phyloP scores from a whole-genome alignment of 2,797 vertebrate species.

The Pipistrellus kuhlii region DNA sequence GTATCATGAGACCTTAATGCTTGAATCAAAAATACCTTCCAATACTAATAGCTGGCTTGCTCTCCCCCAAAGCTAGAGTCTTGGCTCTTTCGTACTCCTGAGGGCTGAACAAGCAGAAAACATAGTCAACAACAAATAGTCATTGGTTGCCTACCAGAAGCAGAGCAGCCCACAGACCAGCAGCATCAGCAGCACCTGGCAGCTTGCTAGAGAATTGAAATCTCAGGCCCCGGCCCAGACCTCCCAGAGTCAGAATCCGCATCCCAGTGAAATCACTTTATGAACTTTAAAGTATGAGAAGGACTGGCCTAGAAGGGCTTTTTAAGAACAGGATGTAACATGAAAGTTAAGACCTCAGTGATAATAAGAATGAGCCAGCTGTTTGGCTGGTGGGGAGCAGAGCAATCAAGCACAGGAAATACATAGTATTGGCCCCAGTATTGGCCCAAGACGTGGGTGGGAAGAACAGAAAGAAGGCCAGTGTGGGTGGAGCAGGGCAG shows the following conservation, averaged over 20 bases:
- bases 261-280: too few species aligned
- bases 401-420: neutral
- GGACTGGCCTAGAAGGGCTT: neutral
- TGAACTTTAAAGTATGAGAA: neutral
- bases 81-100: neutral
- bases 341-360: neutral
- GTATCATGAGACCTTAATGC: neutral
- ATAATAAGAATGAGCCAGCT: neutral
- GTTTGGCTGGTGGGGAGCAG: neutral
- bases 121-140: neutral
- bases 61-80: neutral
- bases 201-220: neutral
- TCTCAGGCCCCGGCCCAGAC: neutral
- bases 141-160: neutral
- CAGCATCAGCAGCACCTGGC: neutral
- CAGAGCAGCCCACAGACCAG: neutral
- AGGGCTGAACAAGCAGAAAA: neutral
- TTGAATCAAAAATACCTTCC: conserved; percentile 18
- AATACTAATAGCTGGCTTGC: neutral
- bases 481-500: neutral
- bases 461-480: neutral
- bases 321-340: neutral
- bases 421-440: neutral
- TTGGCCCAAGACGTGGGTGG: neutral
- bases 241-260: neutral